These are phyloP conservation scores for Cyprinodon tularosa DNA, from an alignment of 2,113 vertebrate genomes.

Conservation along the genomic window DNA sequence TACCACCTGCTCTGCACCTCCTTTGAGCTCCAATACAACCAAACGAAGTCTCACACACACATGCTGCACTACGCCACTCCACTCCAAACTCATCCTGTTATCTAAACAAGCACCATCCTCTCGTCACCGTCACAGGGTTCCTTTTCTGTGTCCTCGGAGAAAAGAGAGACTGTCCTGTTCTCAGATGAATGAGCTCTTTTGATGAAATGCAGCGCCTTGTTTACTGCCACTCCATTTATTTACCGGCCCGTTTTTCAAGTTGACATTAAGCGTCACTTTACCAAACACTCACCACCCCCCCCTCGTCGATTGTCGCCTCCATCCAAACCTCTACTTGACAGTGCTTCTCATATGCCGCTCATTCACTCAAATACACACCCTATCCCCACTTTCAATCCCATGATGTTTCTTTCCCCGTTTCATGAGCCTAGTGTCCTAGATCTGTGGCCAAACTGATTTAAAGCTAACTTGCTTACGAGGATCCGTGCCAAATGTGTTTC, in stretches of 20 bases:
- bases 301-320: conserved; percentile 28
- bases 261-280: conserved; percentile 71
- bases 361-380: conserved; percentile 53
- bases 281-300: not conserved
- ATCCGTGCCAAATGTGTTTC: conserved; percentile 78
- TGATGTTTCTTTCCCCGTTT: conserved; percentile 67
- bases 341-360: conserved; percentile 33
- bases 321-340: conserved; percentile 56
- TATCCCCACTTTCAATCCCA: conserved; percentile 51
- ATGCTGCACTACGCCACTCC: conserved; percentile 37
- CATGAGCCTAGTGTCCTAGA: conserved; percentile 74
- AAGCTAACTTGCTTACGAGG: conserved; percentile 76
- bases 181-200: conserved; percentile 78
- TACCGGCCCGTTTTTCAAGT: conserved; percentile 74
- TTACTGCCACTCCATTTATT: conserved; percentile 78
- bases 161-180: conserved; percentile 75
- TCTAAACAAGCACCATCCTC: conserved; percentile 72
- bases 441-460: conserved; percentile 81
- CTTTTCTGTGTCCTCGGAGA: conserved; percentile 70
- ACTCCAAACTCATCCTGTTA: conserved; percentile 75
- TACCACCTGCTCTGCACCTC: conserved; percentile 60
- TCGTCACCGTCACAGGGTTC: conserved; percentile 59
- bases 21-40: conserved; percentile 24
- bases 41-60: conserved; percentile 27
- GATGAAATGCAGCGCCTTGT: conserved; percentile 73